These are phyloP conservation scores for Crotalus tigris DNA, from an alignment of 2,113 vertebrate species.

Conservation along the genomic window DNA sequence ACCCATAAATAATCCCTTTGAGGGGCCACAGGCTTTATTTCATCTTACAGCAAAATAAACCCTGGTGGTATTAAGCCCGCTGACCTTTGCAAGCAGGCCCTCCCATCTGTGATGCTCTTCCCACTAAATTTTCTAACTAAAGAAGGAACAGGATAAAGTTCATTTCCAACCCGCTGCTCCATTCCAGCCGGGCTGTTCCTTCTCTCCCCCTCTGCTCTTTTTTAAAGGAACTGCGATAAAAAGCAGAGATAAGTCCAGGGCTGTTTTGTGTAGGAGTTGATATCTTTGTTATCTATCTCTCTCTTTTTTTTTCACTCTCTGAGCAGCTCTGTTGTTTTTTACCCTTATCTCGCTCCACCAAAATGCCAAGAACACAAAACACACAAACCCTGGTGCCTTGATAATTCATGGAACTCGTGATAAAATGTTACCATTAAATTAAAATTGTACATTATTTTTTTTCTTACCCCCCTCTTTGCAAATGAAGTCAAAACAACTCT, in stretches of 20 bases:
- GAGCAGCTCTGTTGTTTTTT: slow-evolving; percentile 93
- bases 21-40: not conserved
- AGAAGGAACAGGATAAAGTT: slow-evolving; percentile 71
- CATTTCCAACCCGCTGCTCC: slow-evolving; percentile 73
- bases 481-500: slow-evolving; percentile 51
- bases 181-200: slow-evolving; percentile 76
- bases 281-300: slow-evolving; percentile 97
- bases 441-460: slow-evolving; percentile 64
- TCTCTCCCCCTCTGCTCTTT: slow-evolving; percentile 23
- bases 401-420: slow-evolving; percentile 82
- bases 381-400: slow-evolving; percentile 59
- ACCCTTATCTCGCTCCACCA: slow-evolving; percentile 90
- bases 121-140: slow-evolving; percentile 72
- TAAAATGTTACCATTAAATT: slow-evolving; percentile 80
- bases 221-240: slow-evolving; percentile 83
- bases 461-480: not conserved
- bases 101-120: slow-evolving; percentile 37
- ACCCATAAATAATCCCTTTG: not conserved
- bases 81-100: slow-evolving; percentile 27
- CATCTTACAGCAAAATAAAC: not conserved
- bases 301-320: slow-evolving; percentile 82
- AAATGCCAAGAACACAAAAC: slow-evolving; percentile 96
- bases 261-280: slow-evolving; percentile 93
- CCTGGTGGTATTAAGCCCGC: slow-evolving; percentile 10
- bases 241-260: slow-evolving; percentile 87